phyloP scores from a whole-genome alignment of 2,113 vertebrate species.

The Pseudorectes ferrugineus region DNA sequence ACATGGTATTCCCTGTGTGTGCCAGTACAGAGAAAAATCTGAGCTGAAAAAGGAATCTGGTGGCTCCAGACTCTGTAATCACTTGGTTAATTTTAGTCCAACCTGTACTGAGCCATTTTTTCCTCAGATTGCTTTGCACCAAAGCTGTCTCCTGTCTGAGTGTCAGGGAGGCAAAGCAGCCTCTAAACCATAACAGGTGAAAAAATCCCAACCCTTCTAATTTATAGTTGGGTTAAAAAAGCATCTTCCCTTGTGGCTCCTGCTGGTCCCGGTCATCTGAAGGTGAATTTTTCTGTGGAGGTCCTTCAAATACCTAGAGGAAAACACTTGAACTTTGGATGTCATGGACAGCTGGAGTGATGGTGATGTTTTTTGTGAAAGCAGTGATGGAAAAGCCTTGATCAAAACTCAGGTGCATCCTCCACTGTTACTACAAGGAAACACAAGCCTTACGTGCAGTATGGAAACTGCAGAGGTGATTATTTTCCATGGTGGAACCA shows the following conservation, averaged over 20 bases:
- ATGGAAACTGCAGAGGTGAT: neutral
- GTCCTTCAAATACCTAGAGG: conserved; percentile 48
- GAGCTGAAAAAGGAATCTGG: neutral
- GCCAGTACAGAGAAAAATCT: neutral
- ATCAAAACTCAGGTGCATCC: conserved; percentile 45
- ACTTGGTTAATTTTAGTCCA: neutral
- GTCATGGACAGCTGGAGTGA: conserved; percentile 24
- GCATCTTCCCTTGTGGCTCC: neutral
- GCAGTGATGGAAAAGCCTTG: neutral
- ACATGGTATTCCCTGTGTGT: neutral
- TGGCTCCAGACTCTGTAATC: neutral
- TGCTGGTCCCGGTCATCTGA: conserved; percentile 15
- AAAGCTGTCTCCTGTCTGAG: neutral
- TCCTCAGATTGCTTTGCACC: neutral
- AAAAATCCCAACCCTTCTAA: neutral
- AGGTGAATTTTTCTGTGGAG: conserved; percentile 49
- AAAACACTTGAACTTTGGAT: conserved; percentile 29
- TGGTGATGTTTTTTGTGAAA: neutral
- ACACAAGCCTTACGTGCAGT: neutral
- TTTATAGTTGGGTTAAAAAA: neutral
- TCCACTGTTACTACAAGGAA: neutral
- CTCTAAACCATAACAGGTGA: neutral
- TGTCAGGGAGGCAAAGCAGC: neutral
- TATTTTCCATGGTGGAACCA: neutral
- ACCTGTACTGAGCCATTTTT: neutral